phyloP scores from a whole-genome alignment of 2,888 invertebrate species.

The Agrochola lota region DNA sequence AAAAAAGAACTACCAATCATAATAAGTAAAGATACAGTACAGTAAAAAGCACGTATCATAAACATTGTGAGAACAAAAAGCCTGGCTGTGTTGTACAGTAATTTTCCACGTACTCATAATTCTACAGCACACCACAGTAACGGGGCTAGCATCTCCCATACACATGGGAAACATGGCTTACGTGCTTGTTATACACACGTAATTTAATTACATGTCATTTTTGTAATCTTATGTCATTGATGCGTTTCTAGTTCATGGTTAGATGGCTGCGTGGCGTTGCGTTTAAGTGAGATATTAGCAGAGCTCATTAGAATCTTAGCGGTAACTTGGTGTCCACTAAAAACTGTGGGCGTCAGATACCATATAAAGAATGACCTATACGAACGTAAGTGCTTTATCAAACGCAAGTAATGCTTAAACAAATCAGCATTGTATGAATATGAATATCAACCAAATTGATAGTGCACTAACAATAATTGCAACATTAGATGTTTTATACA shows the following conservation, averaged over 20 bases:
- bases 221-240: conserved; percentile 67
- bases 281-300: conserved; percentile 51
- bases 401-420: not conserved
- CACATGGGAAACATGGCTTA: conserved; percentile 79
- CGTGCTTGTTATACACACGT: conserved; percentile 57
- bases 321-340: conserved; percentile 25
- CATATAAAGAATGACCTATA: conserved; percentile 29
- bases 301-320: conserved; percentile 37
- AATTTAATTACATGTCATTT: conserved; percentile 66
- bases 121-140: conserved; percentile 73
- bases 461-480: conserved; percentile 23
- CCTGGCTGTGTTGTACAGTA: conserved; percentile 61
- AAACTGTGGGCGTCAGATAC: conserved; percentile 10
- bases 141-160: conserved; percentile 83
- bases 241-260: conserved; percentile 66
- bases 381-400: not conserved
- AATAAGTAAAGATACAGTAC: conserved; percentile 47
- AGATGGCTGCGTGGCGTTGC: conserved; percentile 40
- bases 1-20: conserved; percentile 48
- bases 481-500: conserved; percentile 24
- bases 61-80: conserved; percentile 66
- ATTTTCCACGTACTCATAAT: conserved; percentile 68
- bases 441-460: conserved; percentile 17
- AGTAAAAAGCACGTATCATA: conserved; percentile 62
- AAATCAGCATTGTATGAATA: not conserved